Evolutionary conservation across 2,113 vertebrate genomes (phyloP).

Genomic region (Halcyon senegalensis): DNA sequence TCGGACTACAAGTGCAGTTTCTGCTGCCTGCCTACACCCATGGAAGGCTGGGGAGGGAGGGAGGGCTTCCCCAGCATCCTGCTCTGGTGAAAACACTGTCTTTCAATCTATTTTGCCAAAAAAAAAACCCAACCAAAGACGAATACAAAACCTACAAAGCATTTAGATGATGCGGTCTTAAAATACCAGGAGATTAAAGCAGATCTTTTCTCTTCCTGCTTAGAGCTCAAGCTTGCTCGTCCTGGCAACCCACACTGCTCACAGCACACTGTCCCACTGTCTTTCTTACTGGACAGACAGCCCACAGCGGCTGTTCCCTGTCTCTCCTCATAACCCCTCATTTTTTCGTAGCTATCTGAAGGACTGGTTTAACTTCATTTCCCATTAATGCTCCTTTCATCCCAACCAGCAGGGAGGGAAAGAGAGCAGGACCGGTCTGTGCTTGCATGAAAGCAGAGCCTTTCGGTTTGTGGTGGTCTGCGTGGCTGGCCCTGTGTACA

Average conservation of each 20-base stretch:
- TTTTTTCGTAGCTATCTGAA: background rate
- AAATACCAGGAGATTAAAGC: background rate
- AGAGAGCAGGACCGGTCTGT: background rate
- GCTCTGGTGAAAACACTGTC: background rate
- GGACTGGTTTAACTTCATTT: background rate
- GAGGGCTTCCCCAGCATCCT: background rate
- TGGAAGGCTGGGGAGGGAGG: background rate
- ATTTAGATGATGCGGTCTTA: background rate
- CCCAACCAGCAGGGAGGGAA: background rate
- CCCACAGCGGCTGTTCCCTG: background rate
- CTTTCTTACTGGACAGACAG: background rate
- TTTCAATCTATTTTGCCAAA: background rate
- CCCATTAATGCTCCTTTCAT: background rate
- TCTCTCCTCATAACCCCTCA: background rate
- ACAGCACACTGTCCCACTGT: accelerated
- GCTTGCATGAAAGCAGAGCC: background rate
- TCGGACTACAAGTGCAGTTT: background rate
- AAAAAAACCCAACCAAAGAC: background rate
- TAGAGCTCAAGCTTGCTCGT: background rate
- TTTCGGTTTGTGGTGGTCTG: background rate
- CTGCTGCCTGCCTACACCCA: background rate
- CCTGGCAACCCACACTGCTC: background rate
- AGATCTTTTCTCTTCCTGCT: background rate
- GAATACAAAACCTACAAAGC: background rate
- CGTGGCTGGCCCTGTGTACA: accelerated